phyloP scores from a whole-genome alignment of 2,797 vertebrate genomes.

The Oreochromis mossambicus region DNA sequence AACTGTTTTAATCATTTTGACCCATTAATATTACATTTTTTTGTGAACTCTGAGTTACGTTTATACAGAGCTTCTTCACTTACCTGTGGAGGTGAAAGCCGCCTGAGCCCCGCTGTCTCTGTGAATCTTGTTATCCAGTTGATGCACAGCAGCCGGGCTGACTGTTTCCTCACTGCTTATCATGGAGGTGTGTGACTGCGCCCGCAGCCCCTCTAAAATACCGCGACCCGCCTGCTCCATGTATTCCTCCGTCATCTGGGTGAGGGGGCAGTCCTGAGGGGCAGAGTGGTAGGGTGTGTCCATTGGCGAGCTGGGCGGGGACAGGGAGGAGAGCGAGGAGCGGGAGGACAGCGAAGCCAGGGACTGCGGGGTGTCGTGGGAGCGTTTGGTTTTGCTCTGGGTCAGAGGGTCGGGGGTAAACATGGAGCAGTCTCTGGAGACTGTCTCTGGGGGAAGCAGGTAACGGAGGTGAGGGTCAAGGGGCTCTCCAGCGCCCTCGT shows the following conservation, averaged over 20 bases:
- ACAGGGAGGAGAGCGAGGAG: slow-evolving; percentile 94
- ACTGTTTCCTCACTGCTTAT: slow-evolving; percentile 72
- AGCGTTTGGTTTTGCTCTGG: slow-evolving; percentile 82
- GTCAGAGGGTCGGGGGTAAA: slow-evolving; percentile 58
- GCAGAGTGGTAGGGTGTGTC: slow-evolving; percentile 90
- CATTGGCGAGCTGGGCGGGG: slow-evolving; percentile 94
- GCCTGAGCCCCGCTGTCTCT: slow-evolving; percentile 76
- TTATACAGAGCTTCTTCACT: not conserved
- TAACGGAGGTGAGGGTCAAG: slow-evolving; percentile 86
- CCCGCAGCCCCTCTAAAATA: slow-evolving; percentile 83
- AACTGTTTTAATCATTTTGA: not conserved
- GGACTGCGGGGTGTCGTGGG: slow-evolving; percentile 91
- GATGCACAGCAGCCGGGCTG: slow-evolving; percentile 38
- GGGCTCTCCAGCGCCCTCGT: slow-evolving; percentile 74
- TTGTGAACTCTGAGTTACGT: not conserved
- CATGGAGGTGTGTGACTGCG: slow-evolving; percentile 63
- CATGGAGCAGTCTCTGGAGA: slow-evolving; percentile 73
- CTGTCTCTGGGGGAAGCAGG: slow-evolving; percentile 79
- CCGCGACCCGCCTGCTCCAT: slow-evolving; percentile 88
- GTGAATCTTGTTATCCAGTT: slow-evolving; percentile 78
- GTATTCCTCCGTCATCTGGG: slow-evolving; percentile 90
- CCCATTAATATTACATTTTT: not conserved
- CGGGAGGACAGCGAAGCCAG: slow-evolving; percentile 93
- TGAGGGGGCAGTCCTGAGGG: slow-evolving; percentile 87
- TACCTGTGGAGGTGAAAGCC: slow-evolving; percentile 69